Evolutionary conservation across 92 coral and sea anemone species (phyloP).

Genomic region (Phenganax stokvisi): DNA sequence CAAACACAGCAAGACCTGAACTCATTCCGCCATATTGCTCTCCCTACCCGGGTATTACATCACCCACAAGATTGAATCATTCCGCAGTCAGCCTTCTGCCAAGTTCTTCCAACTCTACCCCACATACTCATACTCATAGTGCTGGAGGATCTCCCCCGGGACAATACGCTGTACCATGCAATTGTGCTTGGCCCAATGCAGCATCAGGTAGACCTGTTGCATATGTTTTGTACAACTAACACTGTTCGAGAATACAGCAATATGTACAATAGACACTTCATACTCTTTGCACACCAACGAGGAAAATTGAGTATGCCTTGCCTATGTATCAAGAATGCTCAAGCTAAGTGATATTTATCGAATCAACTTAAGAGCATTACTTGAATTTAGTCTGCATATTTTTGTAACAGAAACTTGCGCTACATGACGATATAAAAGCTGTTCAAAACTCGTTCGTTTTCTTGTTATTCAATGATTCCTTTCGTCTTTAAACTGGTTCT

Average conservation of each 20-base stretch:
- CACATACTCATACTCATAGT: constrained; percentile 47
- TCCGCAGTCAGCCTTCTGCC: constrained; percentile 69
- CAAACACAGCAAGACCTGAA: constrained; percentile 80
- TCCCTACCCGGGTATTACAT: constrained; percentile 63
- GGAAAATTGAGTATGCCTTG: no score
- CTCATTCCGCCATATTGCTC: constrained; percentile 66
- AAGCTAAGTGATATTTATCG: no score
- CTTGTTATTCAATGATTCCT: no score
- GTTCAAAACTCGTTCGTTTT: no score
- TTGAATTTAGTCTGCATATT: no score
- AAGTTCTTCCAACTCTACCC: constrained; percentile 71
- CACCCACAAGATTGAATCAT: constrained; percentile 64
- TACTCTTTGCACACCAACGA: no score
- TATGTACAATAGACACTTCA: background rate
- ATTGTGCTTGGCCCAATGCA: constrained; percentile 86
- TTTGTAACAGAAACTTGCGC: no score
- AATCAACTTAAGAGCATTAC: no score
- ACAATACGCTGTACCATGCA: constrained; percentile 92
- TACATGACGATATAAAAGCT: no score
- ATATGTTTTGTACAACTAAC: constrained; percentile 61
- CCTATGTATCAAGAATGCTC: no score
- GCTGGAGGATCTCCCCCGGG: constrained; percentile 74
- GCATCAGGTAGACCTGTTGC: constrained; percentile 90
- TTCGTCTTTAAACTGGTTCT: no score
- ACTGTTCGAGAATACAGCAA: background rate